These are phyloP conservation scores for Anoplolepis gracilipes DNA, from an alignment of 1,140 invertebrate genomes.

Conservation along the genomic window DNA sequence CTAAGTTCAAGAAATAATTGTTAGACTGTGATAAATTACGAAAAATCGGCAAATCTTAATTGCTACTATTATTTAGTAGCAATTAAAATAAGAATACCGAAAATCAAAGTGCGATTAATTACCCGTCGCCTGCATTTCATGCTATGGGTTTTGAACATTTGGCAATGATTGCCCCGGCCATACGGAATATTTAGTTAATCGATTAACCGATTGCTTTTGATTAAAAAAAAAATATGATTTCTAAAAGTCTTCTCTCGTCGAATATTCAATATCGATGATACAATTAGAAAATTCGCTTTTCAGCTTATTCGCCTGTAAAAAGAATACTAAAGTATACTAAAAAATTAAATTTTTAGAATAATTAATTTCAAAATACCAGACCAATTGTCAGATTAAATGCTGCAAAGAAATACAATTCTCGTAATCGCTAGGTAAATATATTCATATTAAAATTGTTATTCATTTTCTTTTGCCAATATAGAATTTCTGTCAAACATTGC, in stretches of 20 bases:
- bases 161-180: background rate
- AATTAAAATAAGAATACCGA: constrained; percentile 8
- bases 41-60: constrained; percentile 5
- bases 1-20: constrained; percentile 21
- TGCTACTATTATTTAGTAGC: too few relatives aligned
- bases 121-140: background rate
- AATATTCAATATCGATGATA: background rate
- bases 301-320: background rate
- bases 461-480: background rate
- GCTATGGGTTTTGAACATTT: constrained; percentile 13
- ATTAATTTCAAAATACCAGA: background rate
- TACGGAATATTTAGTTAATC: constrained; percentile 45
- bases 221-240: constrained; percentile 6
- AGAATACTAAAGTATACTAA: background rate
- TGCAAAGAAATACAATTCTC: background rate
- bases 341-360: background rate
- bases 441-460: constrained; percentile 14
- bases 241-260: background rate
- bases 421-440: background rate
- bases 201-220: background rate
- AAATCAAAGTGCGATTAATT: constrained; percentile 20
- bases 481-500: background rate
- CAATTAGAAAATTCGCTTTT: background rate
- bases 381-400: background rate
- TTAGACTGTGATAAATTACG: background rate